Base-by-base conservation (phyloP, 2,113 vertebrate species). In the Fulica atra region DNA sequence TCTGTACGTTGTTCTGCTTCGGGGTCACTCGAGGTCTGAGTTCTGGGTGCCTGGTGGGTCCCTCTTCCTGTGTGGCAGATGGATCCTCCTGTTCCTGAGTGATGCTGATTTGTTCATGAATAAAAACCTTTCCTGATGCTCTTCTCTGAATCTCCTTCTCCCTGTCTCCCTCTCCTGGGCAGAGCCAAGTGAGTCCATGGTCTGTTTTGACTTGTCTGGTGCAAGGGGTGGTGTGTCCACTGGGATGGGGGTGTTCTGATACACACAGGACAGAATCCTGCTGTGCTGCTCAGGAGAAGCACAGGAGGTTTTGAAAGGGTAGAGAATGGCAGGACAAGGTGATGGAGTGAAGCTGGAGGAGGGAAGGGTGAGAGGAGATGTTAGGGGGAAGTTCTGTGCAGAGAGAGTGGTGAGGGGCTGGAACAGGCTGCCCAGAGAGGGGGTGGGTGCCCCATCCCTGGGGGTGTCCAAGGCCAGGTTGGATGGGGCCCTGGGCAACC, bases 151-250 rank as follows among this genome's bases (percentile, higher is more conserved):
- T 3, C 13, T 21, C 15, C 35, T 65, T 42, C 46, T 65, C 10
- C 13, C 31, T n/a, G 28, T 23, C 23, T 8, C 24, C 36, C 53
- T 16, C n/a, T 68, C 31, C 24, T 42, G 56, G 59, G 13, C 33
- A 29, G 18, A 50, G 48, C 68, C 65, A 28, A 10, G 13, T 1
- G 42, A n/a, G 11, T 5, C 50, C 56, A 0, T 5, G 50, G 25
- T 35, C 46, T 2, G 1, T 24, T 50, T 36, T 0, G 0, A 11
- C 50, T 16, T 10, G 18, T 7, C 42, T 12, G 2, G 51, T 7
- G 63, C 26, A 4, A 13, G 28, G n/a, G 21, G 8, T 16, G 38
- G 21, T 3, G 65, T 9, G 8, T 48, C 40, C 3, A 1, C 33
- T 19, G 42, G n/a, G 69, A 10, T 24, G 86, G 3, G 54, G 63